Base-by-base conservation (phyloP, 2,113 vertebrate genomes). In the Gallinago jamesoni region DNA sequence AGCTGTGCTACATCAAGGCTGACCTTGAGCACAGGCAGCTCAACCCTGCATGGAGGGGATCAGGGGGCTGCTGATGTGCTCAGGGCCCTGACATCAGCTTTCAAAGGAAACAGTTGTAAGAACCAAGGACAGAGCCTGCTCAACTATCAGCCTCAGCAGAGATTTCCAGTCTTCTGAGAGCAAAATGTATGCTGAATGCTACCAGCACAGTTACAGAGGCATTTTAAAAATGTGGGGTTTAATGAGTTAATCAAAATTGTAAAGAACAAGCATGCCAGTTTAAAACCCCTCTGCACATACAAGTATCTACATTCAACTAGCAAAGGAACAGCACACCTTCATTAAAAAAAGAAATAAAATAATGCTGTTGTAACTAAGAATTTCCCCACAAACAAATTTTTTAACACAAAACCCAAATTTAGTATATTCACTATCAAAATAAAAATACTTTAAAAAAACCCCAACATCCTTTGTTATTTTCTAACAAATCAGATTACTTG, bases 101-200 rank as follows among this genome's bases (percentile, higher is more conserved):
- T 79, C 70, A 67, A 63, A 63, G 60, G 78, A 57, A 78, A 85
- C 3, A 8, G 25, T 13, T 17, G 2, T 16, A 84, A 94, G 88
- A 94, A 93, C 82, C 88, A 96, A 93, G 91, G 91, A 96, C 85
- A 94, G 78, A 93, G 74, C 37, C 66, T 45, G 64, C 77, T 45
- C 33, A 72, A 6, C 50, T 14, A 35, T 14, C 64, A 67, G 68
- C 21, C 60, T 20, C 4, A 11, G 53, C 28, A 75, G 10, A 33
- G 12, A 55, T 18, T 39, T 16, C 47, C 23, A 31, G 21, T 52
- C 50, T 53, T n/a, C 47, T 3, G 11, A 72, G 88, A 78, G 62
- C 37, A 62, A 41, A 70, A 75, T 2, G 4, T 9, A 18, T 7
- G 15, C 30, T 16, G 12, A 31, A 41, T 22, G 41, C 12, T 20